Base-by-base conservation (phyloP, 2,888 invertebrate species). In the Arctia plantaginis region DNA sequence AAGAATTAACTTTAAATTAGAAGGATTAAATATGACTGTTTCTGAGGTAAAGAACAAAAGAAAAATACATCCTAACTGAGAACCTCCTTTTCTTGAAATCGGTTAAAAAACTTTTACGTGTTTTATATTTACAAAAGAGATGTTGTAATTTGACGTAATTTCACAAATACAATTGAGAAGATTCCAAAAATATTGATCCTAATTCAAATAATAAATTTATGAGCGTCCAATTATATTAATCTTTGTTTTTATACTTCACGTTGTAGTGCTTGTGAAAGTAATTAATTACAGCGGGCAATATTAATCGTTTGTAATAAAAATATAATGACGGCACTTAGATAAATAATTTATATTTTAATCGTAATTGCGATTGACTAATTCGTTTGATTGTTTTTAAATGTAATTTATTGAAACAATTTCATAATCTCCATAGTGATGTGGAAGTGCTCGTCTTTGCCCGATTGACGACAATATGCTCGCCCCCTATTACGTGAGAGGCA, bases 241-340 rank as follows among this genome's bases (percentile, higher is more conserved):
- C 30, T 70, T 30, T 44, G 64, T 30, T 44, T 30, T 70, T 70
- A 64, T 44, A 23, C 30, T 18, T 33, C 44, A 10, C 65, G 30
- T n/a, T 71, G 47, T 47, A 27, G 47, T 47, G 30, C 39, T 35
- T n/a, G 27, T 47, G 69, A 64, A 70, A 70, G 64, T 33, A 44
- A 64, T 70, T 70, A 39, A 64, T 64, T 64, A 23, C 23, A 44
- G 70, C 64, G 6, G 69, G 15, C 39, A 18, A 44, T 70, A 7
- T 39, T 70, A 64, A 70, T 70, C 27, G 70, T 35, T 70, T 44
- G 30, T 35, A 55, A 69, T 69, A 39, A 59, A 55, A 39, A 35
- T 39, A 62, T 23, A 47, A 59, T 59, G 23, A 39, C 35, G 35
- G 12, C 33, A 65, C 23, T 39, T 65, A 65, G 39, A 35, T 20